phyloP scores from a whole-genome alignment of 2,888 invertebrate genomes.

The Craniophora ligustri region DNA sequence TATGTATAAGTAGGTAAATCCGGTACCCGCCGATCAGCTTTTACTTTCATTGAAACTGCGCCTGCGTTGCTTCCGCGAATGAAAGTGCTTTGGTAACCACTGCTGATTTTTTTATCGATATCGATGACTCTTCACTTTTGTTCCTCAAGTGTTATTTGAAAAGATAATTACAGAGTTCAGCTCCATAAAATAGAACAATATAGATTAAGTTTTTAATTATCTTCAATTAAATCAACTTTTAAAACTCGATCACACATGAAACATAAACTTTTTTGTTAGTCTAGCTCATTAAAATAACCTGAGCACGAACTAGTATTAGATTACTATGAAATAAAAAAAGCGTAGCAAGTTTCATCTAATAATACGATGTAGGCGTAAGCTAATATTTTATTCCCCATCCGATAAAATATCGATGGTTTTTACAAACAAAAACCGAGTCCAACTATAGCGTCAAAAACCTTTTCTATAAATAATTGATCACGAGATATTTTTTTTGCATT shows the following conservation, averaged over 20 bases:
- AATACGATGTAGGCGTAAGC: conserved; percentile 36
- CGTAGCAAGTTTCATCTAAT: conserved; percentile 35
- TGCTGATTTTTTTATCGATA: conserved; percentile 49
- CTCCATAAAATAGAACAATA: no score
- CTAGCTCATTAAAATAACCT: not conserved
- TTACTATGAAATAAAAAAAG: conserved; percentile 37
- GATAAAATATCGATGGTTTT: conserved; percentile 48
- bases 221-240: conserved; percentile 1
- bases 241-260: not conserved
- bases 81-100: conserved; percentile 73
- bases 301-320: conserved; percentile 23
- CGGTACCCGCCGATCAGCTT: conserved; percentile 78
- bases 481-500: conserved; percentile 68
- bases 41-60: conserved; percentile 80
- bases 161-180: no score
- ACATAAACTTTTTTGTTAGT: conserved; percentile 14
- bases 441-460: conserved; percentile 52
- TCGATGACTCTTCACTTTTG: conserved; percentile 24
- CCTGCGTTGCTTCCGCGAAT: conserved; percentile 77
- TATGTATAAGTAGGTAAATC: conserved; percentile 65
- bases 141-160: conserved; percentile 5
- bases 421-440: conserved; percentile 41
- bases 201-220: not conserved
- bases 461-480: conserved; percentile 70
- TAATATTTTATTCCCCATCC: conserved; percentile 45